Evolutionary conservation across 2,888 invertebrate species (phyloP), one percentile per base, ranked within the genome.

Genomic region (Diachrysia chrysitis): DNA sequence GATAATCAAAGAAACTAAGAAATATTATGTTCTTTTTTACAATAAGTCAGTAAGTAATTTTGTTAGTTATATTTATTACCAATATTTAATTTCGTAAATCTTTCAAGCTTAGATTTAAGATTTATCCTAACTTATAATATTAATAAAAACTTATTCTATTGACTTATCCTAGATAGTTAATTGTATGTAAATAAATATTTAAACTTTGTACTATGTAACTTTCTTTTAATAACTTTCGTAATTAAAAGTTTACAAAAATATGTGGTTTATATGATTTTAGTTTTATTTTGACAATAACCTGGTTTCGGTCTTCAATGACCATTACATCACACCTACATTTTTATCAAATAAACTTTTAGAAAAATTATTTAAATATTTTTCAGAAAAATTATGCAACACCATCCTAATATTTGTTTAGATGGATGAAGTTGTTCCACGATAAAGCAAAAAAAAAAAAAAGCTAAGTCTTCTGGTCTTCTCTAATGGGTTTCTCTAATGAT

Each of bases 141-240:
- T n/a, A n/a, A 25, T 55, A 25, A 72, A 25, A 72, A 69, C 59
- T 2, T 35, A 64, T 60, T 64, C 58, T 68, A 77, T 71, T 62
- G 63, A 68, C 56, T 57, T 68, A 68, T 69, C 61, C 35, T 64
- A 71, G 75, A 63, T 73, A 69, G 66, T 66, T 59, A 71, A 67
- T 73, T 81, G 66, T 76, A 75, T 83, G 83, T 83, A 83, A 78
- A 83, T 83, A 83, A 69, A 66, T 66, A 79, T 58, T 53, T 58
- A 58, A 71, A 71, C 70, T 80, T 83, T 82, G 77, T 83, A 83
- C 71, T 82, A 71, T 74, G 76, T 78, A 78, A 71, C 61, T 73
- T 67, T 77, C 80, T 63, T 77, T 60, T 67, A 74, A 68, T 69
- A 73, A 72, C 53, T 76, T 71, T 78, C 81, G 57, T 81, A 82